phyloP scores from a whole-genome alignment of 2,888 invertebrate genomes.

The Lasioglossum morio region DNA sequence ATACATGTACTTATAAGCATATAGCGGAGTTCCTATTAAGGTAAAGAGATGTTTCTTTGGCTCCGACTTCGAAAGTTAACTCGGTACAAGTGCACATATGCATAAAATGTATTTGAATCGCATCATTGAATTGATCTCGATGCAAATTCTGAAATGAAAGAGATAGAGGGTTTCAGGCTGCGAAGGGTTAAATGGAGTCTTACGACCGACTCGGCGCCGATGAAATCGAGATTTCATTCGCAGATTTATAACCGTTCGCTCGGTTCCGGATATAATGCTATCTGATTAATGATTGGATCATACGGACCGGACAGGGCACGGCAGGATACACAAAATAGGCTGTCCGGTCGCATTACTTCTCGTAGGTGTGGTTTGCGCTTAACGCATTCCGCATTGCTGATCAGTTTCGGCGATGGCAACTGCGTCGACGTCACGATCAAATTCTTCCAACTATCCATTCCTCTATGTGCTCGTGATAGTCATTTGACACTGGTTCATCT shows the following conservation, averaged over 20 bases:
- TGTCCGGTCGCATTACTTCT: slow-evolving; percentile 53
- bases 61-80: too few relatives aligned
- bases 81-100: too few relatives aligned
- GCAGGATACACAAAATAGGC: slow-evolving; percentile 70
- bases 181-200: slow-evolving; percentile 15
- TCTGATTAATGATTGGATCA: slow-evolving; percentile 58
- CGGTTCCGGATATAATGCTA: slow-evolving; percentile 36
- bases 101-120: background rate
- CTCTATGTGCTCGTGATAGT: background rate
- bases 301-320: slow-evolving; percentile 69
- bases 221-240: slow-evolving; percentile 34
- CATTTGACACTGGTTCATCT: too few relatives aligned
- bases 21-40: too few relatives aligned
- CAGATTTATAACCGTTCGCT: slow-evolving; percentile 44
- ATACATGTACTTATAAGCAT: too few relatives aligned
- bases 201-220: slow-evolving; percentile 23
- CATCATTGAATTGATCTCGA: background rate
- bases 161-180: background rate
- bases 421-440: background rate
- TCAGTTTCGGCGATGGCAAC: slow-evolving; percentile 30
- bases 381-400: slow-evolving; percentile 35
- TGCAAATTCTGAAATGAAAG: background rate
- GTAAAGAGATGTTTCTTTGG: too few relatives aligned
- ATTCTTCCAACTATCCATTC: background rate
- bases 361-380: slow-evolving; percentile 63